These are phyloP conservation scores for Alosa sapidissima DNA, from an alignment of 2,797 vertebrate species.

Conservation along the genomic window DNA sequence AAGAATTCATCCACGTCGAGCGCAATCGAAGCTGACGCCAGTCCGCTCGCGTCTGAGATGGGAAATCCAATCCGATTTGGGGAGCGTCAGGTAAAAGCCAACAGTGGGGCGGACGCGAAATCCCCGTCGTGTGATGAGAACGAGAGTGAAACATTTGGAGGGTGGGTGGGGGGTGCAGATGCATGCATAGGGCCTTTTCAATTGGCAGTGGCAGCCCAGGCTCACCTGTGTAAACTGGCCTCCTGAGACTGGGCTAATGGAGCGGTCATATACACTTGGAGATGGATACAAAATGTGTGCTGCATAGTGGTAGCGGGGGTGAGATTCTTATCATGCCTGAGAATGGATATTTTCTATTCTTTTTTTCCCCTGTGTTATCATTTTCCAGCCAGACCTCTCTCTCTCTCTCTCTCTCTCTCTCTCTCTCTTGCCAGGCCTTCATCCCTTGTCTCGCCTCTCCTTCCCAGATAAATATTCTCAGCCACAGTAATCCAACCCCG, in stretches of 20 bases:
- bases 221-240: constrained; percentile 44
- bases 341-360: constrained; percentile 50
- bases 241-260: constrained; percentile 51
- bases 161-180: background rate
- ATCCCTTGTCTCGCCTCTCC: constrained; percentile 36
- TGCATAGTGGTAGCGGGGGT: constrained; percentile 26
- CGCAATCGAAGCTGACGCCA: constrained; percentile 86
- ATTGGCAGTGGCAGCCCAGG: constrained; percentile 39
- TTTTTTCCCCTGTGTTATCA: constrained; percentile 57
- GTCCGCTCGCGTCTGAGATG: constrained; percentile 76
- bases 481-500: constrained; percentile 75
- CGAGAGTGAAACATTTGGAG: constrained; percentile 26
- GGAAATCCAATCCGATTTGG: constrained; percentile 74
- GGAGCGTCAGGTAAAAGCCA: constrained; percentile 36
- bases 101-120: constrained; percentile 39
- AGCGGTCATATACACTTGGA: constrained; percentile 50
- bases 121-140: constrained; percentile 41
- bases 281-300: constrained; percentile 47
- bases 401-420: constrained; percentile 33
- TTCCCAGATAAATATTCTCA: constrained; percentile 66
- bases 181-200: constrained; percentile 18
- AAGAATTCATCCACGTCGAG: constrained; percentile 86
- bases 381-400: constrained; percentile 38
- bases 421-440: constrained; percentile 30
- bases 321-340: constrained; percentile 47